Evolutionary conservation across 1,140 invertebrate genomes (phyloP), one percentile per base, ranked within the genome.

Genomic region (Tachypleus tridentatus): DNA sequence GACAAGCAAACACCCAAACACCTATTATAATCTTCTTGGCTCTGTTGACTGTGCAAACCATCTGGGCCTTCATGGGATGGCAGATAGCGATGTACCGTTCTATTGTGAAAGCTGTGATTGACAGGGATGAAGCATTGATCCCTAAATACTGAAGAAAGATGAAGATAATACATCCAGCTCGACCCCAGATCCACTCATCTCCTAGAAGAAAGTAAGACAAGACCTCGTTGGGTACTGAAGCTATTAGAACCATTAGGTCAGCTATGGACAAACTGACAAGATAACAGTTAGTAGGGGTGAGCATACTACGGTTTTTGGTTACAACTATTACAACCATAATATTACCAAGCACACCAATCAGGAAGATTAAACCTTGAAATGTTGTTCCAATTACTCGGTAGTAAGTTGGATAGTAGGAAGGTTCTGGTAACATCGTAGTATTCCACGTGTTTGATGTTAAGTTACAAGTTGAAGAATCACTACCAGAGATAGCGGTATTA

Each of bases 91-190:
- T 82, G 70, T 81, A 83, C 49, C 82, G 70, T 70, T 83, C 82
- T 5, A 86, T 79, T 3, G 85, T 87, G 75, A 86, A 87, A 0
- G 85, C 84, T 11, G 85, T 82, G 52, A 86, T 81, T 49, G 81
- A 83, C 49, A 86, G 74, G 1, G 83, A 82, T 0, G 83, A 85
- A 29, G 81, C 83, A 73, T 88, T 87, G 64, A 87, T 85, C 3
- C 85, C 86, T 6, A 86, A 74, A 73, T 85, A 83, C 70, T 85
- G 84, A 4, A 81, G 74, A 71, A 85, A 87, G n/a, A 85, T 78
- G 62, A 85, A 78, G 5, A 84, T 63, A 0, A 80, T 77, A 72
- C 85, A 86, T 48, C 82, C 81, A 4, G 78, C 71, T 9, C 77
- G 73, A 1, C 85, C 85, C 76, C 82, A 83, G 10, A 84, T 76